phyloP scores from a whole-genome alignment of 2,797 vertebrate genomes.

The Pterois miles region DNA sequence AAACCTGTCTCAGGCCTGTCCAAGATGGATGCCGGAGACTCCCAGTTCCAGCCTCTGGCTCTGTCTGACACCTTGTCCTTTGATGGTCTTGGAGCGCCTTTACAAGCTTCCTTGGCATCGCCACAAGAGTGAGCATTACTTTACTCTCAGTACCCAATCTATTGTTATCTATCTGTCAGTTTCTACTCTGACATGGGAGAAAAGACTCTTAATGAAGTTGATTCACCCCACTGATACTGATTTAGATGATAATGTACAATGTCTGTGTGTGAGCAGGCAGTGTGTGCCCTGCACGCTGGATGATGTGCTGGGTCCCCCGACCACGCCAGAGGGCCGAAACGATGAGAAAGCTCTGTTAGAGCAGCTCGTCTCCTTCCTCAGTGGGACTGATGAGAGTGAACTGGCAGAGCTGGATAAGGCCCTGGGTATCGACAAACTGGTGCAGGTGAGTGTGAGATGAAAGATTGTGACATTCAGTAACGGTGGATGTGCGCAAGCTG shows the following conservation, averaged over 20 bases:
- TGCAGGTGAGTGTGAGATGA: slow-evolving; percentile 84
- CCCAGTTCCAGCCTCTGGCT: slow-evolving; percentile 87
- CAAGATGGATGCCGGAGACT: slow-evolving; percentile 87
- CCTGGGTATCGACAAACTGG: slow-evolving; percentile 96
- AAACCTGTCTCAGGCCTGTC: slow-evolving; percentile 81
- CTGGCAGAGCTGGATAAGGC: slow-evolving; percentile 94
- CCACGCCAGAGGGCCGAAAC: slow-evolving; percentile 89
- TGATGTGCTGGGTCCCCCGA: slow-evolving; percentile 92
- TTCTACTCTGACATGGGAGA: neutral
- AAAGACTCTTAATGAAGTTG: neutral
- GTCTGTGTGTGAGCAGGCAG: slow-evolving; percentile 80
- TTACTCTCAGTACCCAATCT: neutral
- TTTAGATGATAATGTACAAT: neutral
- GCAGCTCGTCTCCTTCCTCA: slow-evolving; percentile 94
- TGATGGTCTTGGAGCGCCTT: slow-evolving; percentile 81
- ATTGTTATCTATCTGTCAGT: neutral
- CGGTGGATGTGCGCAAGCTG: neutral
- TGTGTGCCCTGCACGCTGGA: slow-evolving; percentile 92
- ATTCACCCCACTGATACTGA: neutral
- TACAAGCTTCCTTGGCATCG: slow-evolving; percentile 82
- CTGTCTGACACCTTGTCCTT: slow-evolving; percentile 87
- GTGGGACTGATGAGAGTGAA: slow-evolving; percentile 94
- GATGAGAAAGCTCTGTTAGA: slow-evolving; percentile 95
- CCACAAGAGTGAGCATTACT: slow-evolving; percentile 89
- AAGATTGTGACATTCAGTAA: neutral